These are phyloP conservation scores for Drosophila yakuba DNA, from an alignment of 1,140 invertebrate species.

Conservation along the genomic window DNA sequence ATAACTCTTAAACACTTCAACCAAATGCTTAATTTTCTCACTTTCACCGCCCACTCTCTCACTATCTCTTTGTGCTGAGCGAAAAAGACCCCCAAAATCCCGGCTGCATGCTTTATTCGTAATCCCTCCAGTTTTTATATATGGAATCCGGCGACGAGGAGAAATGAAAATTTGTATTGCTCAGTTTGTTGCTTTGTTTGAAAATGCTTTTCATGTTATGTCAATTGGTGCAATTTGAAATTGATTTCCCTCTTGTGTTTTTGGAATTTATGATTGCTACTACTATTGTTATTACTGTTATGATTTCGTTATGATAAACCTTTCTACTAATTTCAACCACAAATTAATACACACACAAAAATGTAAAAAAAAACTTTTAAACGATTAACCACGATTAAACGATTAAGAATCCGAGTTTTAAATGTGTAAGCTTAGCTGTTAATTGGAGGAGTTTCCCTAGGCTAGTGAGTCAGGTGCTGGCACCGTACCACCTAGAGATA, in stretches of 20 bases:
- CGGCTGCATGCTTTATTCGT: conserved; percentile 42
- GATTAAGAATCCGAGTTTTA: conserved; percentile 34
- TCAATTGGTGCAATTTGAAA: conserved; percentile 55
- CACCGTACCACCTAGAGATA: conserved; percentile 29
- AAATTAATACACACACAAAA: conserved; percentile 78
- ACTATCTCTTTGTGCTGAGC: conserved; percentile 15
- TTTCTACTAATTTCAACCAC: conserved; percentile 35
- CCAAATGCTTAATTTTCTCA: conserved; percentile 30
- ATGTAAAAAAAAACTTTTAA: conserved; percentile 54
- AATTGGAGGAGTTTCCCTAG: conserved; percentile 23
- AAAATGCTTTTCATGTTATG: conserved; percentile 56
- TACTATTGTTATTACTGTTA: conserved; percentile 20
- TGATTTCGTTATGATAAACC: conserved; percentile 26
- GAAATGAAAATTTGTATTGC: conserved; percentile 10
- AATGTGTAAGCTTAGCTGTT: conserved; percentile 39
- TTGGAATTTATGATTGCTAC: conserved; percentile 31
- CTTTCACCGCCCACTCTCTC: conserved; percentile 2
- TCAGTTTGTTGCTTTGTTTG: conserved; percentile 64
- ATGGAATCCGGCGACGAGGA: background rate
- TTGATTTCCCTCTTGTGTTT: conserved; percentile 11
- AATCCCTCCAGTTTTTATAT: background rate
- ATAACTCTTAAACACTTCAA: background rate
- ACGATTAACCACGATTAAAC: conserved; percentile 46
- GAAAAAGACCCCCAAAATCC: background rate
- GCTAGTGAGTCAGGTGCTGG: conserved; percentile 23